A percentile compares a stretch with the other conserved stretches of the same genome.
Evolutionary conservation across 1,140 invertebrate species (phyloP).

Genomic region (Caligus rogercresseyi): DNA sequence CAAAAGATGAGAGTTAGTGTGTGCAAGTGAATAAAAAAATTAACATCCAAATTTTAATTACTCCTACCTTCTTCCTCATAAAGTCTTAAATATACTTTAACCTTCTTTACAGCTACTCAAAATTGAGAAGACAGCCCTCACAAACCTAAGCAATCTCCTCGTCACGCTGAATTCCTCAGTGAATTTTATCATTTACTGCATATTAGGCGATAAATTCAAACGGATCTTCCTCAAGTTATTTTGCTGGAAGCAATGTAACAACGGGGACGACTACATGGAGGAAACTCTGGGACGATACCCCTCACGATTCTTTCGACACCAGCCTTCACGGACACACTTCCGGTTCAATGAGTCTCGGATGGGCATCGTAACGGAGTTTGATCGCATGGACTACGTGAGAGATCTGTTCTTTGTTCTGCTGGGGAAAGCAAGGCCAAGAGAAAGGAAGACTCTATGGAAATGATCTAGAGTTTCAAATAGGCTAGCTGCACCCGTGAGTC

Average conservation of each 20-base stretch:
- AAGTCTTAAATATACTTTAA: not conserved
- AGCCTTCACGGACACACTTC: not conserved
- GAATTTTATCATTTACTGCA: conserved; percentile 92
- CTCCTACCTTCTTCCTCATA: conserved; percentile 22
- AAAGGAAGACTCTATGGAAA: not conserved
- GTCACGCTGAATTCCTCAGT: conserved; percentile 91
- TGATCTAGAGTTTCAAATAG: not conserved
- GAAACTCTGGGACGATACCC: not conserved
- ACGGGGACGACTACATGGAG: conserved; percentile 20
- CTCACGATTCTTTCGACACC: not conserved
- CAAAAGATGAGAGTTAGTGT: too few species aligned
- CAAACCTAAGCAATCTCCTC: conserved; percentile 51
- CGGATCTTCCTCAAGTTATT: conserved; percentile 68
- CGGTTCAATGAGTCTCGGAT: not conserved
- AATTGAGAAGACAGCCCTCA: conserved; percentile 22
- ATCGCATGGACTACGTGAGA: not conserved
- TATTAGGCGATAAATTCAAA: conserved; percentile 90
- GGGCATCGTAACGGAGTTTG: not conserved
- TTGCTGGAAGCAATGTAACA: conserved; percentile 33
- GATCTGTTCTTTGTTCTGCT: not conserved
- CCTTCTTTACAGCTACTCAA: conserved; percentile 19
- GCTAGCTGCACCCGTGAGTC: not conserved
- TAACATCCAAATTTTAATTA: conserved; percentile 24
- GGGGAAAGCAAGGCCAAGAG: not conserved
- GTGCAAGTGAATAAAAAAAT: too few species aligned